A percentile compares a stretch with the other conserved stretches of the same genome.
These are phyloP conservation scores for Fratercula arctica DNA, from an alignment of 2,797 vertebrate genomes.

Conservation along the genomic window DNA sequence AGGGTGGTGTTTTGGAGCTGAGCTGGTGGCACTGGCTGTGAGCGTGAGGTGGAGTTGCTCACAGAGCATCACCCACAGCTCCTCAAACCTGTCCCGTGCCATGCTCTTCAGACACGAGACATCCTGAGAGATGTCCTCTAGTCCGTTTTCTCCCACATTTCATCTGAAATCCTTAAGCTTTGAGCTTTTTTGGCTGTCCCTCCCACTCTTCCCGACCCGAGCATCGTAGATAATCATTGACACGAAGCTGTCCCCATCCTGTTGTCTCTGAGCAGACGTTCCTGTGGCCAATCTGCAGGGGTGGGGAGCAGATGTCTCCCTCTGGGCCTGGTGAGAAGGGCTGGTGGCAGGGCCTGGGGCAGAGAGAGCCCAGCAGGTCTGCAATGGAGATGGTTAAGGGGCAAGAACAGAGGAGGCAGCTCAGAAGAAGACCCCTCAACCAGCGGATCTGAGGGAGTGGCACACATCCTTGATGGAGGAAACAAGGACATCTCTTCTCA, in stretches of 20 bases:
- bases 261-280: neutral
- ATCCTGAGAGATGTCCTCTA: neutral
- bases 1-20: neutral
- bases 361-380: neutral
- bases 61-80: neutral
- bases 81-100: neutral
- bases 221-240: neutral
- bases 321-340: neutral
- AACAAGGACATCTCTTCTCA: neutral
- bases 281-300: rapidly evolving
- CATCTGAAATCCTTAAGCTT: neutral
- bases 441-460: neutral
- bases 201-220: neutral
- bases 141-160: neutral
- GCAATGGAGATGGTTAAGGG: neutral
- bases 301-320: neutral
- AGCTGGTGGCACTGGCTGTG: neutral
- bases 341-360: neutral
- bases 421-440: neutral
- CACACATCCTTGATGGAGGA: neutral
- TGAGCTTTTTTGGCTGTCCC: neutral
- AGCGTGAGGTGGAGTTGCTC: neutral
- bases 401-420: neutral
- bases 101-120: neutral
- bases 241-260: neutral